Percentiles rank a stretch among this genome's conserved stretches.
Conservation (phyloP, 2,113 vertebrate genomes). For the Muscicapa adusta region DNA sequence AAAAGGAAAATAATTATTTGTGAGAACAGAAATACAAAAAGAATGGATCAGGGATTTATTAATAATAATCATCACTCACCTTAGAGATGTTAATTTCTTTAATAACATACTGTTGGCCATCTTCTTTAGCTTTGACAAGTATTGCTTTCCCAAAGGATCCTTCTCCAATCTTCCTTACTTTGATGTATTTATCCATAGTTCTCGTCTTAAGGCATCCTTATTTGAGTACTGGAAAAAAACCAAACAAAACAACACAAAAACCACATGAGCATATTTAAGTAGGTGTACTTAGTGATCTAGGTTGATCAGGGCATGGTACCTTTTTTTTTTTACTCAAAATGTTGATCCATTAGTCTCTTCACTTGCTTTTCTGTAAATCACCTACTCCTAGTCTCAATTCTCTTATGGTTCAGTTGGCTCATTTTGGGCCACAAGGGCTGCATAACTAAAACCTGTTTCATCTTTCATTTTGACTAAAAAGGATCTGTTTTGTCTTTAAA, state of each 20-base stretch:
- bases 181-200: constrained; percentile 93
- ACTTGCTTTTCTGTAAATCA: neutral
- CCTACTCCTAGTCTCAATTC: neutral
- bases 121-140: constrained; percentile 88
- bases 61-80: constrained; percentile 69
- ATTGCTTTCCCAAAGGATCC: constrained; percentile 97
- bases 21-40: neutral
- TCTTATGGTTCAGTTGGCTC: neutral
- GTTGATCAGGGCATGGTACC: neutral
- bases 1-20: constrained; percentile 23
- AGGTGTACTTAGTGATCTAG: neutral
- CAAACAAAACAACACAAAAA: neutral
- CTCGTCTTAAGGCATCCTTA: constrained; percentile 71
- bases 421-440: neutral
- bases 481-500: neutral
- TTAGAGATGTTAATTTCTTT: constrained; percentile 96
- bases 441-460: neutral
- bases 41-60: neutral
- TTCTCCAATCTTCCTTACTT: constrained; percentile 92
- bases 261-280: neutral
- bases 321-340: neutral
- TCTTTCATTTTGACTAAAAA: neutral
- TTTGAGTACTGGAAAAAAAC: constrained; percentile 42
- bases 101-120: constrained; percentile 92
- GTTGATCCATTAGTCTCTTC: neutral